Base-by-base conservation (phyloP, 2,113 vertebrate species). In the Pelecanus crispus region DNA sequence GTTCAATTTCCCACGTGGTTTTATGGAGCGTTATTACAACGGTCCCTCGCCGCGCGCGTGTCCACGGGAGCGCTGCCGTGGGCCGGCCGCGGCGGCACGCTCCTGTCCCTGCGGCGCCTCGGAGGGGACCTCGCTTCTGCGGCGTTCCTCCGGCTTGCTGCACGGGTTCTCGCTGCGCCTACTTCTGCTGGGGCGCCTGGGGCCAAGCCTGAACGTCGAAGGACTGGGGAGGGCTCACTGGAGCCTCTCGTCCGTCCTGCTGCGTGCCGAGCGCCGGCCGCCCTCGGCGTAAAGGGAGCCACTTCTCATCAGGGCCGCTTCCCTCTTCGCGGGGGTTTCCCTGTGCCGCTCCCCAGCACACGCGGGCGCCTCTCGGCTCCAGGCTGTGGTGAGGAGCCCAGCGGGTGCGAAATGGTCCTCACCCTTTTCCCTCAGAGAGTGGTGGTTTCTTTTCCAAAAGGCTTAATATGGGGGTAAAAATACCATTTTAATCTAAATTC, bases 331-430 rank as follows among this genome's bases (percentile, higher is more conserved):
- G 16, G 34, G 5, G 17, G 5, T n/a, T 8, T 10, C 66, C 49
- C 28, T 4, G 20, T 17, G 53, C 47, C 1, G 4, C 13, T 49
- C 7, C 67, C 29, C 50, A 38, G 32, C 6, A 0, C 34, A 4
- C 10, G 1, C 1, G 1, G 8, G 17, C 26, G 31, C n/a, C 24
- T 52, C 52, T 50, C 1, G 1, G 1, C 42, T 10, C 16, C 0
- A 0, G 53, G 53, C 3, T 0, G 0, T 10, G 61, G 44, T 49
- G n/a, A 52, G 81, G 47, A 67, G 58, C 40, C 1, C 53, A 5
- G 34, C 0, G 1, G 34, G 3, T 31, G 7, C 0, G 0, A 11
- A 32, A 22, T 1, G 0, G 15, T 38, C 52, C 20, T 61, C 45
- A 7, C 0, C 25, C 45, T 34, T 65, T 31, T 34, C 25, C 40